These are phyloP conservation scores for Brachionus rubens DNA, from an alignment of 1,140 invertebrate species.

Conservation along the genomic window DNA sequence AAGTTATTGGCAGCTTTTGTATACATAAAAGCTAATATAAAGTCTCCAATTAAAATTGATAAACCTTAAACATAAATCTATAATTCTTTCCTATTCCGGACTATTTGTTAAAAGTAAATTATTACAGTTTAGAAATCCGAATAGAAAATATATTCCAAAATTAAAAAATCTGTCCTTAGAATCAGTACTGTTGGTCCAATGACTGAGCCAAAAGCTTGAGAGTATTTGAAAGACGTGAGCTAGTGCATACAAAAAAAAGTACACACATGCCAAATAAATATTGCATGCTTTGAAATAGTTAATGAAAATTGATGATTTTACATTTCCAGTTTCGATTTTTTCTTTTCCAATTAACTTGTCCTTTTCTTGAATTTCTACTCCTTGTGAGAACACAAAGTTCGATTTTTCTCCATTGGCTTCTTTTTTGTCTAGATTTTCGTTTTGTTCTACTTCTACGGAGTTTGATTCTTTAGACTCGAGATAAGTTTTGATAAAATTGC, in stretches of 20 bases:
- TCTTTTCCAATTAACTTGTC: conserved; percentile 10
- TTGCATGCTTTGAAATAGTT: conserved; percentile 20
- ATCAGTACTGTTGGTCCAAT: conserved; percentile 9
- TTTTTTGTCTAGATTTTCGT: neutral
- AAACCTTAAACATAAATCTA: neutral
- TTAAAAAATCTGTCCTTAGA: conserved; percentile 26
- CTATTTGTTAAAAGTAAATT: too few relatives aligned
- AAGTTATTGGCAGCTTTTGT: conserved; percentile 7
- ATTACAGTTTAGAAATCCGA: conserved; percentile 28
- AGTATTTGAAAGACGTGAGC: neutral
- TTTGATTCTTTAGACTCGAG: conserved; percentile 1
- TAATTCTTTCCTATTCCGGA: too few relatives aligned
- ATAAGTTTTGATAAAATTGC: neutral
- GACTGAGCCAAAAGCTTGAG: conserved; percentile 21
- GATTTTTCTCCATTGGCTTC: neutral
- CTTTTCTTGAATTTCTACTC: neutral
- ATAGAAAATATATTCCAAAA: conserved; percentile 9
- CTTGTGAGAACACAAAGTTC: neutral
- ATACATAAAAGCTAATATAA: conserved; percentile 16
- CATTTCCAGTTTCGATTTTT: conserved; percentile 8
- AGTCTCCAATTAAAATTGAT: neutral
- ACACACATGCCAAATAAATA: neutral
- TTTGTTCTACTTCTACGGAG: neutral
- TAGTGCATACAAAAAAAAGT: neutral
- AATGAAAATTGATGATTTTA: conserved; percentile 27